These are phyloP conservation scores for Hyposmocoma kahamanoa DNA, from an alignment of 1,140 invertebrate genomes.

Conservation along the genomic window DNA sequence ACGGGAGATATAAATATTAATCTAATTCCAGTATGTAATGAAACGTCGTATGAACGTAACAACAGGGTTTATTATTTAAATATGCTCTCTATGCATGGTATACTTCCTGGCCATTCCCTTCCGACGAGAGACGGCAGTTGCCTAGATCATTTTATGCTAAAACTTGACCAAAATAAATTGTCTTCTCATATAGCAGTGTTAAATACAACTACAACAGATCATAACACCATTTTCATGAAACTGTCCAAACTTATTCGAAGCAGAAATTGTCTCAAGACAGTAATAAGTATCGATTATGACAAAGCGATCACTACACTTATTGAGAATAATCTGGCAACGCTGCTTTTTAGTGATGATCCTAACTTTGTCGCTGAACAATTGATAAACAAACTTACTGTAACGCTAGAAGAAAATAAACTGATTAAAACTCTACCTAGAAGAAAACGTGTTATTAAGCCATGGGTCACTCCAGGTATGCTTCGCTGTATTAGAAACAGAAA, in stretches of 20 bases:
- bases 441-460: conserved; percentile 2
- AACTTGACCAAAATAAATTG: background rate
- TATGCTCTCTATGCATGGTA: background rate
- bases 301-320: background rate
- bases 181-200: background rate
- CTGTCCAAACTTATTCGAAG: background rate
- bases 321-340: background rate
- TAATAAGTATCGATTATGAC: background rate
- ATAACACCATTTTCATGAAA: background rate
- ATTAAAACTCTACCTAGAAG: background rate
- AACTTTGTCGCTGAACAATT: background rate
- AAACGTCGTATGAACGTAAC: background rate
- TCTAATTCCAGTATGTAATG: background rate
- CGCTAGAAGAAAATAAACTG: background rate
- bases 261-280: background rate
- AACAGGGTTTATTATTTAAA: background rate
- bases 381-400: background rate
- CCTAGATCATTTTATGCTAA: background rate
- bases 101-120: background rate
- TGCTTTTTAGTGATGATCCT: background rate
- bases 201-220: background rate
- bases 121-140: background rate
- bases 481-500: conserved; percentile 6
- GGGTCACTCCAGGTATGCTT: conserved; percentile 3
- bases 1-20: background rate